Percentiles rank a stretch among this genome's conserved stretches.
Evolutionary conservation across 2,888 invertebrate species (phyloP).

Genomic region (Drosophila atroscutellata): DNA sequence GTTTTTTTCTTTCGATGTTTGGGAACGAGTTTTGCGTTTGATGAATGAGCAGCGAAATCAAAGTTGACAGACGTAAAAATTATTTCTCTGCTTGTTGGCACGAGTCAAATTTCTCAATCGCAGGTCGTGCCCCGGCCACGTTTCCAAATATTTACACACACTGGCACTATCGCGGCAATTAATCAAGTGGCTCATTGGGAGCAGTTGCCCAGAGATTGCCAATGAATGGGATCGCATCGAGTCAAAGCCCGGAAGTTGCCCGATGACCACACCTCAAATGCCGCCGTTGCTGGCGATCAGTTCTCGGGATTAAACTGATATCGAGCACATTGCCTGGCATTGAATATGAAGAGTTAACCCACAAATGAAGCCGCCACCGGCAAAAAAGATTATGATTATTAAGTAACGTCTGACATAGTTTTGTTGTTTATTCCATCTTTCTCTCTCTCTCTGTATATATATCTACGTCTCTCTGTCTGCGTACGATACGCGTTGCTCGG

Average conservation of each 20-base stretch:
- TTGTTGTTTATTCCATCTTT: conserved; percentile 24
- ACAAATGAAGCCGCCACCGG: conserved; percentile 63
- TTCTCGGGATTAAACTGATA: conserved; percentile 61
- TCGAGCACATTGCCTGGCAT: conserved; percentile 41
- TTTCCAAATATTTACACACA: conserved; percentile 64
- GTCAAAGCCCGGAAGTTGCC: conserved; percentile 81
- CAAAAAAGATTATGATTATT: conserved; percentile 72
- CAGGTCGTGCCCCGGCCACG: conserved; percentile 50
- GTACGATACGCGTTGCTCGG: conserved; percentile 6
- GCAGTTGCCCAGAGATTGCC: conserved; percentile 37
- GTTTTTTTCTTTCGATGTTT: conserved; percentile 4
- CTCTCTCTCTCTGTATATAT: conserved; percentile 12
- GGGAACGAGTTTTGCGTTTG: conserved; percentile 54
- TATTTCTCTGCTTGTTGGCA: conserved; percentile 72
- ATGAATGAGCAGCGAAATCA: conserved; percentile 72
- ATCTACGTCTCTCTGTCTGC: neutral
- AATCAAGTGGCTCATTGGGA: conserved; percentile 69
- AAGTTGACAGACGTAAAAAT: conserved; percentile 78
- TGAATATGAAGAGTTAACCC: conserved; percentile 42
- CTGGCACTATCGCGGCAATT: conserved; percentile 65
- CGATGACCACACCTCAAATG: conserved; percentile 69
- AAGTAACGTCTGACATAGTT: conserved; percentile 79
- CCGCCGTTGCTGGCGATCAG: conserved; percentile 42
- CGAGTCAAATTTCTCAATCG: conserved; percentile 75
- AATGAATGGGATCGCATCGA: conserved; percentile 40